Evolutionary conservation across 1,140 invertebrate species (phyloP).

Genomic region (Eufriesea mexicana): DNA sequence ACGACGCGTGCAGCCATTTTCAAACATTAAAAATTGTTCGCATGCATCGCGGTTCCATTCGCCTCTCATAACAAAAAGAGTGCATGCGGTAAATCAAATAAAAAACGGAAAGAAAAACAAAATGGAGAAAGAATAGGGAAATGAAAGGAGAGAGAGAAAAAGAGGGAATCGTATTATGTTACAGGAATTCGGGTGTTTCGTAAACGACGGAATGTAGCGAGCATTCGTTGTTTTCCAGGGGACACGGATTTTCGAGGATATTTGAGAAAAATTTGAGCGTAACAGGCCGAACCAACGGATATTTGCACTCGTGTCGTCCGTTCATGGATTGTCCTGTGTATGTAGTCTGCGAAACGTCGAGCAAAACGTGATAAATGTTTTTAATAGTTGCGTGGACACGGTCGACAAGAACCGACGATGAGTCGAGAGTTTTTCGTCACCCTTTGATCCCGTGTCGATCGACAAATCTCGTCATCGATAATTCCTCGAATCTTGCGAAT

Average conservation of each 20-base stretch:
- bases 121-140: background rate
- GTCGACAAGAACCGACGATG: background rate
- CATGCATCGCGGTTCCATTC: background rate
- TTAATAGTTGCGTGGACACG: conserved; percentile 26
- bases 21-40: background rate
- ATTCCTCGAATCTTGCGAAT: no score
- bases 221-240: background rate
- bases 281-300: conserved; percentile 13
- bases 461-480: background rate
- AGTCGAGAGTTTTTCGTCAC: background rate
- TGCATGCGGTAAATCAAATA: no score
- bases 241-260: conserved; percentile 9
- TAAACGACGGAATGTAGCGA: background rate
- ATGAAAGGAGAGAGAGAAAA: background rate
- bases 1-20: background rate
- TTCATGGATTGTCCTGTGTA: background rate
- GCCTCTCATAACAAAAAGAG: no score
- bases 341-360: background rate
- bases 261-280: conserved; percentile 30
- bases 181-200: background rate
- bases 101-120: background rate
- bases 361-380: conserved; percentile 35
- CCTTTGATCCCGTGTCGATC: background rate
- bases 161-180: background rate
- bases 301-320: conserved; percentile 6